phyloP scores from a whole-genome alignment of 2,113 vertebrate species.

The Oreotrochilus melanogaster region DNA sequence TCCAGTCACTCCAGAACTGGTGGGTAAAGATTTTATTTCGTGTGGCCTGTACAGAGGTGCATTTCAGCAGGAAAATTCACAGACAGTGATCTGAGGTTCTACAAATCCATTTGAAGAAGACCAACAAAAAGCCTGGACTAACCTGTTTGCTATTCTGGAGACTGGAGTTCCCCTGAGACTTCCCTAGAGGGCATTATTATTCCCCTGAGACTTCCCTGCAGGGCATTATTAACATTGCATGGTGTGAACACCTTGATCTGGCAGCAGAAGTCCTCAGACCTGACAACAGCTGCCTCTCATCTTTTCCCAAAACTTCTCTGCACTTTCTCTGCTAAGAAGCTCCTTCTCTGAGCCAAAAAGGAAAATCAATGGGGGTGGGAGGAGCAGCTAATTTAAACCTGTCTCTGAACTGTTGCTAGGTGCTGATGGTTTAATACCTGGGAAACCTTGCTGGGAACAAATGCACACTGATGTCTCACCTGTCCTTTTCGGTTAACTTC shows the following conservation, averaged over 20 bases:
- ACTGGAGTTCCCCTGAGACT: neutral
- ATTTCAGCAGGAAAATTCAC: neutral
- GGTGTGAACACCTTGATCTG: neutral
- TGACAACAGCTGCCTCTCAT: constrained; percentile 7
- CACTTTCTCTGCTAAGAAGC: neutral
- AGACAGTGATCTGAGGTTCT: neutral
- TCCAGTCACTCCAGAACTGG: neutral
- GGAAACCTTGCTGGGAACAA: constrained; percentile 1
- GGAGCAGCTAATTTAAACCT: neutral
- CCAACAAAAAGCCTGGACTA: neutral
- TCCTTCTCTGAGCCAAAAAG: constrained; percentile 8
- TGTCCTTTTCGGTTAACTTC: constrained; percentile 57
- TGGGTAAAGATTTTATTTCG: neutral
- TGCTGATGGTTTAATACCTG: neutral
- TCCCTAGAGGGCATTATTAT: constrained; percentile 14
- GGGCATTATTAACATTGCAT: constrained; percentile 1
- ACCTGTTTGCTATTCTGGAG: neutral
- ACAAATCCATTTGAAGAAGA: neutral
- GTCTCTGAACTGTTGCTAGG: neutral
- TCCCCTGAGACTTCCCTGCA: constrained; percentile 15
- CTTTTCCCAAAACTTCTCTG: neutral
- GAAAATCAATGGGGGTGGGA: neutral
- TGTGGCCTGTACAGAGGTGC: neutral
- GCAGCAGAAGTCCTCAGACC: neutral
- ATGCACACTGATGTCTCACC: constrained; percentile 27